A percentile compares a stretch with the other conserved stretches of the same genome.
Conservation (phyloP, 2,888 invertebrate species). For the Mechanitis mazaeus region DNA sequence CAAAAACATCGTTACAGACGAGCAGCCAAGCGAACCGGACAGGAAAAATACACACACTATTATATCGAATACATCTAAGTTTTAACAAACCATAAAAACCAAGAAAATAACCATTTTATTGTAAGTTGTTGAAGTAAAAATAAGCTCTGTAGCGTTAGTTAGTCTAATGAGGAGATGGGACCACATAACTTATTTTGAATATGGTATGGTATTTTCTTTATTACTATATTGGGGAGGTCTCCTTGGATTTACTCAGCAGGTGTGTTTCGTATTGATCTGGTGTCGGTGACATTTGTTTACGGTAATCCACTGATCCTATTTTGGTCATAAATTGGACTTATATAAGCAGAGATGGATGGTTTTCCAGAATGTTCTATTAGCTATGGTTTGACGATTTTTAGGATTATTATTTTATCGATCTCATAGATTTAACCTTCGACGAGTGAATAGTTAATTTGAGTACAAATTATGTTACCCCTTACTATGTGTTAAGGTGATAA, state of each 20-base stretch:
- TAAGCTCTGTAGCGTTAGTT: constrained; percentile 18
- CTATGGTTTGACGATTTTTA: no score
- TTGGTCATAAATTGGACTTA: constrained; percentile 11
- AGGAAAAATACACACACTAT: constrained; percentile 46
- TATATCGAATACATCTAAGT: constrained; percentile 31
- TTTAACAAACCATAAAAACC: constrained; percentile 7
- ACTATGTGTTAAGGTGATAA: neutral
- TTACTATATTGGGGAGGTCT: constrained; percentile 25
- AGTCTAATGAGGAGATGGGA: constrained; percentile 28
- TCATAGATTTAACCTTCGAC: no score
- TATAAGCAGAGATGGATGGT: constrained; percentile 6
- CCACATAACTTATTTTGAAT: constrained; percentile 24
- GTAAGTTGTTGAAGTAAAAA: neutral
- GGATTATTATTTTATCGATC: no score
- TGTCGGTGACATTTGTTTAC: constrained; percentile 25
- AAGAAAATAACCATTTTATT: constrained; percentile 5
- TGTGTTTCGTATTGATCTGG: constrained; percentile 23
- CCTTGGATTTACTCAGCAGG: constrained; percentile 12
- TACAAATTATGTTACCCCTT: no score
- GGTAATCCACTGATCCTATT: constrained; percentile 20
- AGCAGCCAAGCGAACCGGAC: constrained; percentile 41
- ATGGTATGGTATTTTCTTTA: constrained; percentile 30
- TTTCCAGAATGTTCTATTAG: no score
- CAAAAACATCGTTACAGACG: constrained; percentile 50
- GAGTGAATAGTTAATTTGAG: no score